A percentile compares a stretch with the other conserved stretches of the same genome.
Evolutionary conservation across 2,888 invertebrate species (phyloP).

Genomic region (Unio delphinus): DNA sequence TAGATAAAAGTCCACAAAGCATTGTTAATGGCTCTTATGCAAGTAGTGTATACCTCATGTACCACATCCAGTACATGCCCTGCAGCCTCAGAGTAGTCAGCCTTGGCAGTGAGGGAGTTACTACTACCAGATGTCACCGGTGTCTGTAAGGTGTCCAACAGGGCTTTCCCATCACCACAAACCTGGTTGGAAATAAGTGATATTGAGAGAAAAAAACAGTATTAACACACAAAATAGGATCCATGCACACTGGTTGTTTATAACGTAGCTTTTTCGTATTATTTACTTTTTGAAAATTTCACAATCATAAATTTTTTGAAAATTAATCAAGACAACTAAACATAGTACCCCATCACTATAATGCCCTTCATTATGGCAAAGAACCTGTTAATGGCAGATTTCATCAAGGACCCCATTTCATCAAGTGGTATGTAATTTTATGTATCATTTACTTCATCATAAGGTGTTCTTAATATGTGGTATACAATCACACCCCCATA

Average conservation of each 20-base stretch:
- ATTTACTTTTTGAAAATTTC: neutral
- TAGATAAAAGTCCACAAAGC: neutral
- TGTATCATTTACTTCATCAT: too few species aligned
- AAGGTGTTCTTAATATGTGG: too few species aligned
- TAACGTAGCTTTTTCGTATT: neutral
- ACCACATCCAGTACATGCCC: slow-evolving; percentile 96
- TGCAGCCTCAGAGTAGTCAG: slow-evolving; percentile 95
- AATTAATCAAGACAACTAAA: too few species aligned
- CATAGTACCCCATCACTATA: too few species aligned
- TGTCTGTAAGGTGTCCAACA: slow-evolving; percentile 73
- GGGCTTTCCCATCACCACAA: slow-evolving; percentile 72
- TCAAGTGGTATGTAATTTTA: too few species aligned
- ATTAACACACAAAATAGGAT: neutral
- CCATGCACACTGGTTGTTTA: neutral
- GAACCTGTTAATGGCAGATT: too few species aligned
- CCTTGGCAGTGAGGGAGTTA: slow-evolving; percentile 71
- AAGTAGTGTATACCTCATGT: slow-evolving; percentile 78
- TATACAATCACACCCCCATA: too few species aligned
- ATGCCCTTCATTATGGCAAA: too few species aligned
- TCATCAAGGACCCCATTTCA: too few species aligned
- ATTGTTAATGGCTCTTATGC: neutral
- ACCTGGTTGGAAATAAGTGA: slow-evolving; percentile 63
- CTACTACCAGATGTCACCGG: slow-evolving; percentile 68
- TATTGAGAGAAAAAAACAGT: neutral
- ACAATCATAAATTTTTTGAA: too few species aligned